Conservation (phyloP, 2,888 invertebrate genomes). For the Aplocera efformata region DNA sequence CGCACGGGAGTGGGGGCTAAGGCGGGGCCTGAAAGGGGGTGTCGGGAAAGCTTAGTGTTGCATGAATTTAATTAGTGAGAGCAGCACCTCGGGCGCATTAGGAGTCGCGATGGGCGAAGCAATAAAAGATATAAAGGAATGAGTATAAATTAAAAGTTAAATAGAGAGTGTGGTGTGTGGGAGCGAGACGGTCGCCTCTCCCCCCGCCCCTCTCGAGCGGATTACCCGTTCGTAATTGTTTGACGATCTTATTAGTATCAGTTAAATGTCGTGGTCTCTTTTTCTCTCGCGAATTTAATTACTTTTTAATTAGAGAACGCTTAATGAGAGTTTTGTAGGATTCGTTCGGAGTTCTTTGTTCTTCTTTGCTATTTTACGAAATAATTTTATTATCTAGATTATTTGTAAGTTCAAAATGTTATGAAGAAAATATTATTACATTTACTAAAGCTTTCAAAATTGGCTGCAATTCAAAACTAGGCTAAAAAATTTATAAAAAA, state of each 20-base stretch:
- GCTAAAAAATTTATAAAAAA: no score
- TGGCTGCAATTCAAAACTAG: no score
- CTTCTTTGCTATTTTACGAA: conserved; percentile 33
- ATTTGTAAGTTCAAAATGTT: conserved; percentile 8
- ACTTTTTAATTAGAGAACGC: conserved; percentile 73
- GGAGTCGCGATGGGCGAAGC: conserved; percentile 80
- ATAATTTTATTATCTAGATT: conserved; percentile 31
- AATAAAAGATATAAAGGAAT: conserved; percentile 82
- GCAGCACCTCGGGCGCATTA: conserved; percentile 80
- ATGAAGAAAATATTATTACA: conserved; percentile 24
- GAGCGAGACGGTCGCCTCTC: conserved; percentile 41
- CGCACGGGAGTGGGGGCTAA: conserved; percentile 26
- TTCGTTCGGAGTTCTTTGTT: conserved; percentile 48
- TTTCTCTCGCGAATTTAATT: conserved; percentile 78
- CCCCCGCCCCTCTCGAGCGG: conserved; percentile 41
- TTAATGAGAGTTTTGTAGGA: conserved; percentile 69
- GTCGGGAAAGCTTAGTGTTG: conserved; percentile 71
- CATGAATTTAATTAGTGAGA: conserved; percentile 80
- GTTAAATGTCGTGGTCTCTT: conserved; percentile 78
- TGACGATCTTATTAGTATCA: conserved; percentile 81
- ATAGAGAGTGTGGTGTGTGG: conserved; percentile 64
- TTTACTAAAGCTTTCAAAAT: conserved; percentile 6
- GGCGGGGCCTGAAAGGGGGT: conserved; percentile 43
- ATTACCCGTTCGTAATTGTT: conserved; percentile 75
- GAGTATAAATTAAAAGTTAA: conserved; percentile 81